Base-by-base conservation (phyloP, 2,888 invertebrate species). In the Drosophila nr. medialis region DNA sequence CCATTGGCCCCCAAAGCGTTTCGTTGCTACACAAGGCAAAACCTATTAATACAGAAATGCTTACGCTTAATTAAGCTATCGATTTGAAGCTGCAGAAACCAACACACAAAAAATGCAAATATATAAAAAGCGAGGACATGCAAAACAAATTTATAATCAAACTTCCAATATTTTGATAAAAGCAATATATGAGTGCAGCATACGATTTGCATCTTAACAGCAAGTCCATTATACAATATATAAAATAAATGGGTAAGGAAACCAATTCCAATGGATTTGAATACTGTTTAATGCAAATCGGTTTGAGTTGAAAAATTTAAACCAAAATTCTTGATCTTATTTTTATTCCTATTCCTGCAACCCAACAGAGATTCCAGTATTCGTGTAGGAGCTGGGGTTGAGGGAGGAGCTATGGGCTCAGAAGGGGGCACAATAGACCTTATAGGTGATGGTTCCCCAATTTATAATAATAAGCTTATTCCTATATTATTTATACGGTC, bases 11-110 rank as follows among this genome's bases (percentile, higher is more conserved):
- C 56, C 63, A 61, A 75, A 75, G 72, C 71, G 40, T 42, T 76
- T 63, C 10, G 64, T 30, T 62, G 64, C 38, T 29, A 67, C 50
- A 86, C 86, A 79, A 88, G 80, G 88, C 86, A 77, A 63, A 63
- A 79, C 84, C 90, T 90, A 87, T 87, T 89, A 87, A 87, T 87
- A 87, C 74, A 76, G 75, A 89, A 68, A 81, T 74, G 77, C 80
- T 80, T 63, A 87, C 86, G 87, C 89, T 87, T 90, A 90, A 87
- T 87, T 87, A 87, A 86, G 73, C 87, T 89, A 87, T 87, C 90
- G 86, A 87, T 87, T 87, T 72, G 72, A 82, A 58, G 63, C 56
- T 56, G 61, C 34, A 65, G 64, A 85, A 74, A 42, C 67, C 56
- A 75, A 60, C 61, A 54, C 48, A 21, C 49, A 45, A 13, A 51